Conservation (phyloP, 2,113 vertebrate genomes). For the Caloenas nicobarica region DNA sequence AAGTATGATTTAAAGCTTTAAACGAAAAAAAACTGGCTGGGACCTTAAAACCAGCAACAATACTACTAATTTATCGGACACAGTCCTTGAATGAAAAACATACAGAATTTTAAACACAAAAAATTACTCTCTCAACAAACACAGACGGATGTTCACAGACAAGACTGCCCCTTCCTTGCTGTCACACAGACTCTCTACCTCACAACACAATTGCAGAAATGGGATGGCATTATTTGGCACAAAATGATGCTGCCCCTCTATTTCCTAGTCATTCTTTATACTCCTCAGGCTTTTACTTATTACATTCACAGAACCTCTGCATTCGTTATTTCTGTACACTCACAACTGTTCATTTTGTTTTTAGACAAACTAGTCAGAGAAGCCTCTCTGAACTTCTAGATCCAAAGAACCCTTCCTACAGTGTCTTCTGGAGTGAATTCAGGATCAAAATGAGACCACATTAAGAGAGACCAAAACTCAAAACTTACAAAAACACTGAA, state of each 20-base stretch:
- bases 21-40: neutral
- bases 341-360: neutral
- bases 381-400: neutral
- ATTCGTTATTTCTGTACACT: neutral
- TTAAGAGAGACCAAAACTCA: neutral
- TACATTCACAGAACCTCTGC: neutral
- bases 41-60: neutral
- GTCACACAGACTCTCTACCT: neutral
- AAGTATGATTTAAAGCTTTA: neutral
- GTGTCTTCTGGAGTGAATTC: neutral
- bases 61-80: neutral
- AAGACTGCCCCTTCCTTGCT: accelerated
- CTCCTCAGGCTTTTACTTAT: neutral
- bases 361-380: neutral
- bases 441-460: neutral
- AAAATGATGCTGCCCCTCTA: neutral
- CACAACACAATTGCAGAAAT: neutral
- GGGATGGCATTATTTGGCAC: neutral
- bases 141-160: neutral
- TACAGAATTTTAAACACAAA: neutral
- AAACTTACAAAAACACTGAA: neutral
- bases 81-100: neutral
- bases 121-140: neutral
- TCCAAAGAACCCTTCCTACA: neutral
- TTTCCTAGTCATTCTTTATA: neutral